Evolutionary conservation across 2,888 invertebrate species (phyloP).

Genomic region (Polymixis lichenea): DNA sequence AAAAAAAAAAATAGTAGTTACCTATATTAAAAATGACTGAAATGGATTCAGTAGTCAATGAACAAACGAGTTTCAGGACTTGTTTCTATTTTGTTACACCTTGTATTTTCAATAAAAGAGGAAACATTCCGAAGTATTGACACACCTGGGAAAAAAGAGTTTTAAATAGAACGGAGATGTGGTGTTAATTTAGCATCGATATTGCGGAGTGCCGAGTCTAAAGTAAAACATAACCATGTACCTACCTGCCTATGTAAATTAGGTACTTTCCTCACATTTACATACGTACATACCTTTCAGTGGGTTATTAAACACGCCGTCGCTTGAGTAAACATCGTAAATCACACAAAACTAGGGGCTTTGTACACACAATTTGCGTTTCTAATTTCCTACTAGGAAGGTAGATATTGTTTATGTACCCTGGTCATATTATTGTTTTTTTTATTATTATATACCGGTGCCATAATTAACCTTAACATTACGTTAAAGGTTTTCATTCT

Average conservation of each 20-base stretch:
- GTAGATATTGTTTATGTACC: slow-evolving; percentile 64
- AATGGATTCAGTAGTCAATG: no score
- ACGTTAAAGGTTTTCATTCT: neutral
- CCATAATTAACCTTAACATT: slow-evolving; percentile 3
- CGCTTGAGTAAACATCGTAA: slow-evolving; percentile 84
- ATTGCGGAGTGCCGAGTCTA: slow-evolving; percentile 44
- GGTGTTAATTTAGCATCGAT: slow-evolving; percentile 59
- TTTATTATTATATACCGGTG: slow-evolving; percentile 21
- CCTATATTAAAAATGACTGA: no score
- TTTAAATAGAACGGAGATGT: slow-evolving; percentile 28
- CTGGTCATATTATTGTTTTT: slow-evolving; percentile 58
- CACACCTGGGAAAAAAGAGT: slow-evolving; percentile 23
- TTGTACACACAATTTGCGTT: slow-evolving; percentile 83
- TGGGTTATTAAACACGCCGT: slow-evolving; percentile 84
- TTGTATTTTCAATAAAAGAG: slow-evolving; percentile 33
- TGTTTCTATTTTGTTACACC: no score
- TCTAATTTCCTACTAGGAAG: slow-evolving; percentile 79
- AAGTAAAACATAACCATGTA: slow-evolving; percentile 66
- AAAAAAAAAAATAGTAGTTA: no score
- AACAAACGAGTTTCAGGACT: no score
- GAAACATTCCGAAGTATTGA: slow-evolving; percentile 30
- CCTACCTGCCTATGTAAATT: slow-evolving; percentile 71
- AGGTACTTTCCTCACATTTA: slow-evolving; percentile 75
- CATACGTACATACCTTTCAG: slow-evolving; percentile 79
- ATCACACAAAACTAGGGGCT: slow-evolving; percentile 84